These are phyloP conservation scores for Crotalus viridis DNA, from an alignment of 2,113 vertebrate genomes.

Conservation along the genomic window DNA sequence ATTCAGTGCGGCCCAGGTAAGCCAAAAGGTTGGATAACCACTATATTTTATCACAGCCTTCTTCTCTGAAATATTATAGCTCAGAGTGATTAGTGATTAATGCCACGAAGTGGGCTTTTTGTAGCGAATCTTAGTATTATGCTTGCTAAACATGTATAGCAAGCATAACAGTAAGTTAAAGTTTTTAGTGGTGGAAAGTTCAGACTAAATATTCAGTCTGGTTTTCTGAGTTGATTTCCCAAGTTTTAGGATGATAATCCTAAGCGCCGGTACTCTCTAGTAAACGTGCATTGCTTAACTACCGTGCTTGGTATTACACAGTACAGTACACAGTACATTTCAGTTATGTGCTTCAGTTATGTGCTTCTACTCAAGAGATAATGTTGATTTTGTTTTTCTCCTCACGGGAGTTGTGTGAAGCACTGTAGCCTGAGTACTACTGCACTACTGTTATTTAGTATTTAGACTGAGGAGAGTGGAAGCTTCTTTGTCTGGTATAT, in stretches of 20 bases:
- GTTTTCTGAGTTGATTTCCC: background rate
- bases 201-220: background rate
- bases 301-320: background rate
- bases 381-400: background rate
- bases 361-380: background rate
- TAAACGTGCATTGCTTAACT: background rate
- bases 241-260: background rate
- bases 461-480: background rate
- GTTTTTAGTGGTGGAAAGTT: background rate
- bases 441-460: no score
- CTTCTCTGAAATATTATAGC: background rate
- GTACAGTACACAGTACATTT: background rate
- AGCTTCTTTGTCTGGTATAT: background rate
- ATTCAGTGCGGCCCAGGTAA: background rate
- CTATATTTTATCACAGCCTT: background rate
- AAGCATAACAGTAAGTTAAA: background rate
- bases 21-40: background rate
- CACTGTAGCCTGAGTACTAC: background rate
- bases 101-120: no score
- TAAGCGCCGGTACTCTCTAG: background rate
- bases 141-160: background rate
- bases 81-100: background rate
- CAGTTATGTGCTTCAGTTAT: background rate
- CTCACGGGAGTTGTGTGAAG: no score
- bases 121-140: background rate